Base-by-base conservation (phyloP, 2,888 invertebrate genomes). In the Dexiosoma caninum region DNA sequence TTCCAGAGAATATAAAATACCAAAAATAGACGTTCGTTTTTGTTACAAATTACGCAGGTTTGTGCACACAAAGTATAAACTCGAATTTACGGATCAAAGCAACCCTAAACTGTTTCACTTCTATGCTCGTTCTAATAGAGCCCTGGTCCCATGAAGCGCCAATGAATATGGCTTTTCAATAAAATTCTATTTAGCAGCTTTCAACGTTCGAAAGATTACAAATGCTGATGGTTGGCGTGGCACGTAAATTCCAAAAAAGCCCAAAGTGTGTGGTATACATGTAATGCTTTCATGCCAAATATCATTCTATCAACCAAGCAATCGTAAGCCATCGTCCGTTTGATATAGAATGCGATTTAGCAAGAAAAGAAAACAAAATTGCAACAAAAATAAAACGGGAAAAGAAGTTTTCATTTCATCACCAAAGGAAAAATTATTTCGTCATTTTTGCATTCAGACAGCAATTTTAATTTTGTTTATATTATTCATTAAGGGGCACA, bases 21-120 rank as follows among this genome's bases (percentile, higher is more conserved):
- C n/a, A 67, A 42, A 32, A 14, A 1, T 14, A 32, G 57, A 32
- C 8, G 35, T 72, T 72, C 67, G 44, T 77, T 72, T 77, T 64
- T 44, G 72, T 60, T 69, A 81, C 69, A 77, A 81, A 81, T 80
- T 76, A 80, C 71, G 66, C 76, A 51, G 40, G 16, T 57, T 42
- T 44, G 60, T 35, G 12, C 14, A 30, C 49, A 66, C 23, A 55
- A 55, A 64, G 27, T 57, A 49, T 42, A 64, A 51, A 64, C 40
- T 55, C 14, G 49, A 42, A 57, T 70, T 57, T 35, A 59, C 14
- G 42, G 70, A 55, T 57, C 70, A 70, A 57, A 64, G 49, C 23
- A 46, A 62, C 35, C 21, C 27, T 53, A 40, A 53, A 40, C 32
- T 2, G 19, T 42, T 1, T 16, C 14, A 14, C 40, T 60, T 2